phyloP scores from a whole-genome alignment of 2,797 vertebrate species.

The Rhodeus uyekii region DNA sequence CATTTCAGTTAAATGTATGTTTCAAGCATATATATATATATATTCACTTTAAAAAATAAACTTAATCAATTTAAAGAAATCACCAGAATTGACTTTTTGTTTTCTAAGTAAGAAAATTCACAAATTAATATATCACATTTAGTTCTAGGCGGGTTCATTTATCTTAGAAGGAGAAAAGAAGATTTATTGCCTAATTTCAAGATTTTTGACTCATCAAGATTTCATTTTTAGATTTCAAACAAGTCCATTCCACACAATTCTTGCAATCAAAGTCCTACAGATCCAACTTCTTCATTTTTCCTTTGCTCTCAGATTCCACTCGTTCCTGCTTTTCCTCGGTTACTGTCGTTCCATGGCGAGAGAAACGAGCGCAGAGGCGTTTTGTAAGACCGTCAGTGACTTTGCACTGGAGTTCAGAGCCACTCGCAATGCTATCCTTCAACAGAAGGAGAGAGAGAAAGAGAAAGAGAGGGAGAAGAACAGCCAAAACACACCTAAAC shows the following conservation, averaged over 20 bases:
- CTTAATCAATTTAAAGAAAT: no score
- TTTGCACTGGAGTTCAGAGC: constrained; percentile 79
- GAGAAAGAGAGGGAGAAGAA: constrained; percentile 54
- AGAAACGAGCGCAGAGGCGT: constrained; percentile 71
- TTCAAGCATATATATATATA: no score
- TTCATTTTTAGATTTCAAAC: no score
- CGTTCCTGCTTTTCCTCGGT: constrained; percentile 81
- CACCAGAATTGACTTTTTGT: no score
- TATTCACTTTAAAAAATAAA: no score
- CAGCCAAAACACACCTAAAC: constrained; percentile 33
- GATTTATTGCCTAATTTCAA: no score
- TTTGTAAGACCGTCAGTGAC: constrained; percentile 79
- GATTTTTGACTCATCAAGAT: no score
- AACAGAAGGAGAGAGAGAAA: constrained; percentile 67
- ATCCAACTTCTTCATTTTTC: background rate
- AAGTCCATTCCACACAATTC: background rate
- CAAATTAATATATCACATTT: no score
- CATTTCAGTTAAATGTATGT: no score
- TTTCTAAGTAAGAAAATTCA: no score
- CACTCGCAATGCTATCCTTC: constrained; percentile 63
- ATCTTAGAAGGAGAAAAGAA: no score
- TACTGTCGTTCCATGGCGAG: constrained; percentile 72
- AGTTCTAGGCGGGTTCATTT: no score
- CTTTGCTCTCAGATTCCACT: constrained; percentile 72
- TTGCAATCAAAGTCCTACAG: background rate